Evolutionary conservation across 2,113 vertebrate genomes (phyloP), one percentile per base, ranked within the genome.

Genomic region (Asarcornis scutulata): DNA sequence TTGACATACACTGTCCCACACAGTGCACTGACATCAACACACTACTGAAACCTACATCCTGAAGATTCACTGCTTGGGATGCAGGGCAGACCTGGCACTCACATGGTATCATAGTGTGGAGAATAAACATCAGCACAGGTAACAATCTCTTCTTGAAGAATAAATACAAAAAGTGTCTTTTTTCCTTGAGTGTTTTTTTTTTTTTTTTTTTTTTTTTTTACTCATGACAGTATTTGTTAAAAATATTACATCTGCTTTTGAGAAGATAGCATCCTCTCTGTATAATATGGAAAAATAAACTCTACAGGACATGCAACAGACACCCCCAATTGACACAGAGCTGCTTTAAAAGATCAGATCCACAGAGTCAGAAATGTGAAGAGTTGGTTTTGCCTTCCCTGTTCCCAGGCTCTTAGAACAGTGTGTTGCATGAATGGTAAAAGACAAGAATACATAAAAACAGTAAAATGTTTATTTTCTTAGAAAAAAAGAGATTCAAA

Each of bases 381-480:
- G 13, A 56, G 58, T 18, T 83, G 63, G 26, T 59, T 94, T 93
- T 27, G 17, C 83, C 71, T 85, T 94, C 83, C 17, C 40, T 50
- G 67, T 46, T 77, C 74, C 72, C 73, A 83, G 73, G 52, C 86
- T 76, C 74, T 67, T 29, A 53, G 90, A 88, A 91, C 86, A 73
- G 50, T n/a, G 27, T 40, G 48, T 81, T 83, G 88, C 93, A 98
- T 94, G 98, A 98, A 98, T 78, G 96, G 97, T 96, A 97, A 96
- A 98, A 98, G 97, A 98, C 97, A 95, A 97, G 95, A 97, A 97
- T 98, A 97, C 98, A 98, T 98, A 98, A 98, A 98, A 98, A 98
- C 98, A 98, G 98, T 97, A 98, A 98, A 98, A 98, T 98, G 98
- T 98, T 98, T 98, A 98, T 98, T 98, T 98, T 95, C 97, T 98